Conservation (phyloP, 2,797 vertebrate genomes). For the Halcyon badia region DNA sequence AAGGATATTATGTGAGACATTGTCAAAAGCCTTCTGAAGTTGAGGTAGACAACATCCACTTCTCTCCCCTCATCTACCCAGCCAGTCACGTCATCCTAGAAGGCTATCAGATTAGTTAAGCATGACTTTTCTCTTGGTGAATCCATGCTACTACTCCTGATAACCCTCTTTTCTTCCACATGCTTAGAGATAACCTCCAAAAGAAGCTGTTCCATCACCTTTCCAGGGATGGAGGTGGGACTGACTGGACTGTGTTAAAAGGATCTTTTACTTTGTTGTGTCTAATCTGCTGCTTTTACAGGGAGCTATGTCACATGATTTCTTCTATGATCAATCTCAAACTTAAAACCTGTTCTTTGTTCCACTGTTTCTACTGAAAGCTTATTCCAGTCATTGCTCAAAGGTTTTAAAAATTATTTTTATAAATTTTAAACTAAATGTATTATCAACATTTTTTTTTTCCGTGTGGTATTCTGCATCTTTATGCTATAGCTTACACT, state of each 20-base stretch:
- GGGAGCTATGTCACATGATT: accelerated
- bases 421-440: neutral
- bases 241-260: neutral
- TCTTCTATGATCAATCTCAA: neutral
- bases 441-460: neutral
- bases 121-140: no score
- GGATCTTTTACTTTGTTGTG: neutral
- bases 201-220: no score
- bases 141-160: no score
- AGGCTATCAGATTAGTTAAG: no score
- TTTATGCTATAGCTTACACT: accelerated
- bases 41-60: no score
- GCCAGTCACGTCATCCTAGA: no score
- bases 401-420: neutral
- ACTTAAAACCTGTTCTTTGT: neutral
- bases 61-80: no score
- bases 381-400: neutral
- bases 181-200: no score
- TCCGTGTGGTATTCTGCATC: neutral
- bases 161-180: no score
- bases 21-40: no score
- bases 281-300: neutral
- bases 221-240: no score
- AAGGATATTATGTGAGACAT: no score
- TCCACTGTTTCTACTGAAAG: neutral